These are phyloP conservation scores for Tachuris rubrigastra DNA, from an alignment of 2,113 vertebrate species.

Conservation along the genomic window DNA sequence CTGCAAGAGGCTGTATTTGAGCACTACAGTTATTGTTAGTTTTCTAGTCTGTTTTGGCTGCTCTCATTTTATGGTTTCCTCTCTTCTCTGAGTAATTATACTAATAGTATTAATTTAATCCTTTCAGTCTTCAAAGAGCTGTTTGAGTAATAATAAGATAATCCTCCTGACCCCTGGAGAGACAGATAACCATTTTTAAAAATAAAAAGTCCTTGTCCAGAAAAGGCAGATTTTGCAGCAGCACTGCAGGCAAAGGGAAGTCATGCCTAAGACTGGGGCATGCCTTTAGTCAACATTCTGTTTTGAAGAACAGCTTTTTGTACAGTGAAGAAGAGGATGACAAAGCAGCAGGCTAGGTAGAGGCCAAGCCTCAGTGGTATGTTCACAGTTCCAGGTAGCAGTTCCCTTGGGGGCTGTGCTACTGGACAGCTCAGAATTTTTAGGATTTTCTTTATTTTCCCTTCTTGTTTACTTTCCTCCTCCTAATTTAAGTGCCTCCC, in stretches of 20 bases:
- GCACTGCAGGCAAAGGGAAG: neutral
- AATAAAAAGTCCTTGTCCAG: neutral
- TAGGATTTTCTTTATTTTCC: neutral
- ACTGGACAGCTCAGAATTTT: neutral
- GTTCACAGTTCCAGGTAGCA: neutral
- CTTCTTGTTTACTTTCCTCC: neutral
- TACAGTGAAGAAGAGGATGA: neutral
- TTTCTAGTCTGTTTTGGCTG: neutral
- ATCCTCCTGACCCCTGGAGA: neutral
- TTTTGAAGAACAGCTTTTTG: neutral
- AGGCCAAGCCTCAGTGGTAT: neutral
- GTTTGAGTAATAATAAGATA: neutral
- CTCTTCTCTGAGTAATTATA: neutral
- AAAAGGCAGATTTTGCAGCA: neutral
- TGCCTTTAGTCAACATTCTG: neutral
- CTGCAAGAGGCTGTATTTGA: rapidly evolving
- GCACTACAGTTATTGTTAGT: neutral
- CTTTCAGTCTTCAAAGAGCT: neutral
- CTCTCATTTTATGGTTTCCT: neutral
- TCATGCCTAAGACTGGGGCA: neutral
- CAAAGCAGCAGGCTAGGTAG: neutral
- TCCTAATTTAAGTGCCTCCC: neutral
- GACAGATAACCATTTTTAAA: neutral
- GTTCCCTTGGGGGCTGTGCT: neutral
- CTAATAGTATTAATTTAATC: neutral